Evolutionary conservation across 2,113 vertebrate species (phyloP).

Genomic region (zebrafish (Danio rerio)): DNA sequence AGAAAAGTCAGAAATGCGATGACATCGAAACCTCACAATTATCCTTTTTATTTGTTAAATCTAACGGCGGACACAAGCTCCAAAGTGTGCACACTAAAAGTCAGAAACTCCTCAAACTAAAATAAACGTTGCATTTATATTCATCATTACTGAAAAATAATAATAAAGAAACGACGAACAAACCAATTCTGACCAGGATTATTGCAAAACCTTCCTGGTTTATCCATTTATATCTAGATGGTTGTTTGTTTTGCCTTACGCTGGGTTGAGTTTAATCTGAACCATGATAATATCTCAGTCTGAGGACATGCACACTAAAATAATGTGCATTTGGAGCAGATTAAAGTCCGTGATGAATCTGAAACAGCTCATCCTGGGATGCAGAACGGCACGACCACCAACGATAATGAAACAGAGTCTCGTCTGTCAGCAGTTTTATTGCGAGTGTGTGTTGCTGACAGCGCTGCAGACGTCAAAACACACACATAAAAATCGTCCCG

Average conservation of each 20-base stretch:
- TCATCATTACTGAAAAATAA: constrained; percentile 8
- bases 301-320: background rate
- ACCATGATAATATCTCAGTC: background rate
- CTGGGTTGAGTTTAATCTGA: background rate
- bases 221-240: background rate
- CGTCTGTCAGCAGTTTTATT: constrained; percentile 57
- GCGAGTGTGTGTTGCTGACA: constrained; percentile 46
- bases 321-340: background rate
- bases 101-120: background rate
- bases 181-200: constrained; percentile 13
- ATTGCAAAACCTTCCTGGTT: constrained; percentile 36
- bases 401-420: background rate
- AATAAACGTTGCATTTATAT: background rate
- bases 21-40: no score
- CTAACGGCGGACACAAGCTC: background rate
- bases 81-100: background rate
- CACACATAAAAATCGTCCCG: no score
- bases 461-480: constrained; percentile 8
- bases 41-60: no score
- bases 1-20: no score
- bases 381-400: background rate
- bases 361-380: background rate
- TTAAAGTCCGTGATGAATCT: no score
- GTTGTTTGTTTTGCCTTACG: background rate
- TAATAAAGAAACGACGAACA: background rate